Conservation (phyloP, 2,888 invertebrate species). For the Cosmia pyralina region DNA sequence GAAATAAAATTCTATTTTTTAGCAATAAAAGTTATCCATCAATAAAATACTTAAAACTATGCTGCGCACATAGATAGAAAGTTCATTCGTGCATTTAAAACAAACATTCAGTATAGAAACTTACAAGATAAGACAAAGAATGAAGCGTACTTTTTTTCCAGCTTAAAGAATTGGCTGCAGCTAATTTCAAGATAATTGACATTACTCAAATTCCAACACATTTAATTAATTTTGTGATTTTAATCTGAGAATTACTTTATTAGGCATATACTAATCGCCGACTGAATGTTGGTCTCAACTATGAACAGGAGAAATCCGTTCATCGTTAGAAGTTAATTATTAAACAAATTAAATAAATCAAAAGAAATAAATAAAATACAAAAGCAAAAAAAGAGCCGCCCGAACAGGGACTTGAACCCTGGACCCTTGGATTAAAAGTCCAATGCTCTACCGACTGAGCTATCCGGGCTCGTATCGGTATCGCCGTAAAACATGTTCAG, state of each 20-base stretch:
- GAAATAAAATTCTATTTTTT: background rate
- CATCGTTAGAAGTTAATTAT: background rate
- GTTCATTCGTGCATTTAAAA: background rate
- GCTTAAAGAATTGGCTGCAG: background rate
- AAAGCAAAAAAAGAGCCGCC: conserved; percentile 76
- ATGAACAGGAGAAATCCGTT: background rate
- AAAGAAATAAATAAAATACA: background rate
- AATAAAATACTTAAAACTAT: background rate
- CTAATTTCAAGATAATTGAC: background rate
- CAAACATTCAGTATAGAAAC: background rate
- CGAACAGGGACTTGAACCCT: conserved; percentile 91
- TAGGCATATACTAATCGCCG: background rate
- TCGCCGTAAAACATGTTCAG: conserved; percentile 25
- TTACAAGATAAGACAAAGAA: background rate
- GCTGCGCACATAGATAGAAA: background rate
- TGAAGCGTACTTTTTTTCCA: background rate
- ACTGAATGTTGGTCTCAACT: background rate
- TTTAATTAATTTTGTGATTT: background rate
- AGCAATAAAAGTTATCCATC: accelerated
- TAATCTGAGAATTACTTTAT: background rate
- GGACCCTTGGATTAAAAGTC: conserved; percentile 91
- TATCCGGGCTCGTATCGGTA: conserved; percentile 84
- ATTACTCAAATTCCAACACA: background rate
- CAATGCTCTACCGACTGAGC: conserved; percentile 91
- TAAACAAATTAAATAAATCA: background rate